Evolutionary conservation across 2,888 invertebrate species (phyloP).

Genomic region (Eutolmus rufibarbis): DNA sequence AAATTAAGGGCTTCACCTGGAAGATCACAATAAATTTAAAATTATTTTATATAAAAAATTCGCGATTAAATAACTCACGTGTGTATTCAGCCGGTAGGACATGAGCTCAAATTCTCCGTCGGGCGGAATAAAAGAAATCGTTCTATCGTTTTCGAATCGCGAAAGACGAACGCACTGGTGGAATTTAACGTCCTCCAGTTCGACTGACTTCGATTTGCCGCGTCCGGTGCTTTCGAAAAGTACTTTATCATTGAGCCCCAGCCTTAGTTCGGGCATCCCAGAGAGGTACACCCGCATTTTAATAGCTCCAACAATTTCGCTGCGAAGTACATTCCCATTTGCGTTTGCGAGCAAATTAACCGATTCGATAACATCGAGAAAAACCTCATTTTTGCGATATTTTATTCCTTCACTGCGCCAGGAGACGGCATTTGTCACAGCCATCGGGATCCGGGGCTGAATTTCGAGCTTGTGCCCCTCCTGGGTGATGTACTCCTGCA

Average conservation of each 20-base stretch:
- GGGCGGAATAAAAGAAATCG: slow-evolving; percentile 98
- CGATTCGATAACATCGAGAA: slow-evolving; percentile 98
- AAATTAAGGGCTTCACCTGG: slow-evolving; percentile 88
- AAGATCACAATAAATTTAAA: too few species aligned
- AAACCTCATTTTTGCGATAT: slow-evolving; percentile 98
- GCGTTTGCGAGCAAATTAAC: slow-evolving; percentile 95
- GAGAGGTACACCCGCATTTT: slow-evolving; percentile 98
- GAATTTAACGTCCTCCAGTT: slow-evolving; percentile 97
- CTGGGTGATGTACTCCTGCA: slow-evolving; percentile 98
- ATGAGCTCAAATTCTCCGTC: slow-evolving; percentile 99
- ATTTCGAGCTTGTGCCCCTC: slow-evolving; percentile 98
- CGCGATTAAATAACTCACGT: too few species aligned
- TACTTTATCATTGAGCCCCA: slow-evolving; percentile 97
- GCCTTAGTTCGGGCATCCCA: slow-evolving; percentile 96
- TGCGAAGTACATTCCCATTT: slow-evolving; percentile 94
- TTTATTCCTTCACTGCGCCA: slow-evolving; percentile 99
- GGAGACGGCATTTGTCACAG: slow-evolving; percentile 99
- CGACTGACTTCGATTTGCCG: slow-evolving; percentile 97
- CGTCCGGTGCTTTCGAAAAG: slow-evolving; percentile 97
- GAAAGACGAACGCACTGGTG: slow-evolving; percentile 98
- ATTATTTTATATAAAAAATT: too few species aligned
- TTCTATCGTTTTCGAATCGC: slow-evolving; percentile 96
- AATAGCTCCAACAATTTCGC: slow-evolving; percentile 98
- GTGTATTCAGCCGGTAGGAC: slow-evolving; percentile 96
- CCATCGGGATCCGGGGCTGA: slow-evolving; percentile 95